Base-by-base conservation (phyloP, 2,797 vertebrate species). In the Pangasius mekongensis region DNA sequence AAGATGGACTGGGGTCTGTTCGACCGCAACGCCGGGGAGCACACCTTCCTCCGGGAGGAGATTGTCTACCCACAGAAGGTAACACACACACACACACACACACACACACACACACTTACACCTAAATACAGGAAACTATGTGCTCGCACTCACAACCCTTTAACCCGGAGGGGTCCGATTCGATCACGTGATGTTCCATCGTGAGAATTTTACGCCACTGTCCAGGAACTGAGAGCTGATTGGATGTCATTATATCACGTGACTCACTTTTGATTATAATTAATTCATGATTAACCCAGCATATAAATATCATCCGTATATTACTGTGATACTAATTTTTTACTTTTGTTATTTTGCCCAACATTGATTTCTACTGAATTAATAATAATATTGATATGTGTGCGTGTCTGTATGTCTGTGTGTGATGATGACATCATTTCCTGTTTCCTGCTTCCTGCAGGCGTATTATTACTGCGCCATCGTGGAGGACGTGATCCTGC, bases 1-100 rank as follows among this genome's bases (percentile, higher is more conserved):
- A 98, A 98, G 92, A 99, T 99, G 98, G 98, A 99, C 94, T 99
- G 98, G 98, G 98, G 98, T 87, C 96, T 99, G 93, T 99, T 99
- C 90, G 98, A 99, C 94, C 97, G 96, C 33, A 97, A 98, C n/a
- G 98, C 98, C 14, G 98, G 98, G 89, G 98, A 99, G 94, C 98
- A 99, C 93, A 98, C 97, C 89, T 99, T 99, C 93, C 97, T 99
- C 90, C 95, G 98, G 84, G 98, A 99, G 94, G 98, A 99, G 93
- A 99, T 99, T 9, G 98, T 99, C 90, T 99, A 99, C 91, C 98
- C 98, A 30, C 98, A 99, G 90, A 99, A 99, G 96, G 98, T 99
- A 85, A 74, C 76, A 67, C 27, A 81, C 87, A 69, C 33, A 86
- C 86, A 74, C 64, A 80, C 87, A 56, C 27, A 90, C 56, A 91